These are phyloP conservation scores for Lepidurus couesii DNA, from an alignment of 1,140 invertebrate genomes.

Conservation along the genomic window DNA sequence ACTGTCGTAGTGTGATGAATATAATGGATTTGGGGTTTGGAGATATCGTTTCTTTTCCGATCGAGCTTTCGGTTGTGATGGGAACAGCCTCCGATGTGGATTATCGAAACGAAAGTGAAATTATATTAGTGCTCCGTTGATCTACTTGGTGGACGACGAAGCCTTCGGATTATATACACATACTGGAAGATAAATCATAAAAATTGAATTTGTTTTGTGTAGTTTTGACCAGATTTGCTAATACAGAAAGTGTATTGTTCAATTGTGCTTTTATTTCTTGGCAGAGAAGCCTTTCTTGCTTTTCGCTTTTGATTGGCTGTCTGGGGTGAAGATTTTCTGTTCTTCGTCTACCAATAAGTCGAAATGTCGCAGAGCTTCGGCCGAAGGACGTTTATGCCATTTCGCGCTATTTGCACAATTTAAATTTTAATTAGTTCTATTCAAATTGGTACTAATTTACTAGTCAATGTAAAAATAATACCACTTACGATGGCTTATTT, in stretches of 20 bases:
- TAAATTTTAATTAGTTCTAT: no score
- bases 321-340: slow-evolving; percentile 11
- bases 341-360: slow-evolving; percentile 33
- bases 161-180: no score
- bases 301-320: slow-evolving; percentile 31
- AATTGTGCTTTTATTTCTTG: background rate
- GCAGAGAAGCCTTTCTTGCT: slow-evolving; percentile 29
- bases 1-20: background rate
- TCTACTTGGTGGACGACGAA: no score
- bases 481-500: slow-evolving; percentile 12
- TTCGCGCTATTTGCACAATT: slow-evolving; percentile 27
- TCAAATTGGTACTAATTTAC: background rate
- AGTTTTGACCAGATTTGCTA: background rate
- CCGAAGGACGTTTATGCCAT: slow-evolving; percentile 34
- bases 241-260: background rate
- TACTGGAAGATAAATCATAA: background rate
- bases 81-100: no score
- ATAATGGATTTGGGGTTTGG: background rate
- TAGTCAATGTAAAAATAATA: background rate
- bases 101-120: no score
- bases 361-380: slow-evolving; percentile 33
- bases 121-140: no score
- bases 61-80: background rate
- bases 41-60: background rate
- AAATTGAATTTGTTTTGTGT: background rate